Base-by-base conservation (phyloP, 2,888 invertebrate genomes). In the Metacarcinus magister region DNA sequence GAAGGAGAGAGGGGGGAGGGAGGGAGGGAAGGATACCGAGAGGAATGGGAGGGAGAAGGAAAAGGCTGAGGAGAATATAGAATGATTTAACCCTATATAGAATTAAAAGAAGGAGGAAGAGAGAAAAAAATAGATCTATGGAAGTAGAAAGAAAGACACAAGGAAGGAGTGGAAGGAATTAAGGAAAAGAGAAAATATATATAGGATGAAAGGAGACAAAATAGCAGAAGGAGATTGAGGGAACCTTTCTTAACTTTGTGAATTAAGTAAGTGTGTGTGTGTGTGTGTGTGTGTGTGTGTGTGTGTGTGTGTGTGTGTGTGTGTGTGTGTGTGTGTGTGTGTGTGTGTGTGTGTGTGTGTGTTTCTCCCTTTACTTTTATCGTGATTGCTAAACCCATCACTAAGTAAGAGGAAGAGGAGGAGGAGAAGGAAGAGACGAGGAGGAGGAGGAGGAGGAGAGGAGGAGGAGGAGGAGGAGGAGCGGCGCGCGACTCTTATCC, bases 271-370 rank as follows among this genome's bases (percentile, higher is more conserved):
- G 67, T 67, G 67, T 67, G 67, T 67, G 67, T 67, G 67, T 67
- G 67, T 67, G 67, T 67, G 67, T 67, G 67, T 67, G 67, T 67
- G 67, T 67, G 60, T 60, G 60, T 60, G 60, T 60, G 8, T 60
- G 8, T 60, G 8, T 60, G 8, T 60, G 8, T 60, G 8, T 60
- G 8, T 60, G 8, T 60, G 8, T 60, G 8, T 60, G 8, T 60
- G 8, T 60, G 8, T 60, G 8, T 60, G 8, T 60, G 8, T 60
- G 8, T 60, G 8, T 60, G 8, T 60, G 2, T 16, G 13, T 60
- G 13, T 60, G 8, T 60, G 8, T 60, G 8, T 60, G 60, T 60
- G 19, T 13, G 16, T 67, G 16, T 67, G 16, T 67, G 16, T 67
- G 16, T 67, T 5, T 67, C n/a, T 23, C 67, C 23, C 19, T 67